Base-by-base conservation (phyloP, 2,113 vertebrate genomes). In the Lethenteron camtschaticum region DNA sequence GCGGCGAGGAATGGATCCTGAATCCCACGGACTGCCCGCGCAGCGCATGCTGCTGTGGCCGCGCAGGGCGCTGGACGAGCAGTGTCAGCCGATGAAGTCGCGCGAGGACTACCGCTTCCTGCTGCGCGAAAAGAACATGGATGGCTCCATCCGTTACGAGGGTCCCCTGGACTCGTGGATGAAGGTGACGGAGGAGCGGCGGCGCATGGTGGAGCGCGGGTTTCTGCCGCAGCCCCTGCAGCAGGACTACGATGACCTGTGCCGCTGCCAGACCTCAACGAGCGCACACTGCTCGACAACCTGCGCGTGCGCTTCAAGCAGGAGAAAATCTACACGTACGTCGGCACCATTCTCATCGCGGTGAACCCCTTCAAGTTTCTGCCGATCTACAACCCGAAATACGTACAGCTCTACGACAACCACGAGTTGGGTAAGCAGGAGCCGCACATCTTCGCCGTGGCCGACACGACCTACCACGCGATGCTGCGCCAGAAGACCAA, bases 21-120 rank as follows among this genome's bases (percentile, higher is more conserved):
- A 99, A 95, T 81, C 90, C 94, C 69, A 85, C 80, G 13, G 94
- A 99, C 80, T 92, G 87, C 76, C 94, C 0, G 92, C 90, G 76
- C 92, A 96, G 72, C 85, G 94, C 76, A 95, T 99, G 94, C 88
- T 99, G 90, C 78, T 99, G 72, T 99, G 94, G 94, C 94, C 94
- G 1, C 89, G 92, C 2, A 82, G 86, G 79, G 94, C 94, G 3
- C 77, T 96, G 63, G 92, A 99, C 82, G 91, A 91, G 77, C 86
- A 87, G 11, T n/a, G 63, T 20, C n/a, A 66, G n/a, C n/a, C 63
- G 24, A 24, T 66, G 63, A 82, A 75, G 9, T 86, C 86, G 1
- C 83, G 88, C 8, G 92, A 96, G 75, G 90, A 96, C 77, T 96
- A 96, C 74, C 89, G 92, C 71, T 99, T 96, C 78, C 86, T 96